Evolutionary conservation across 2,113 vertebrate genomes (phyloP).

Genomic region (Peromyscus leucopus): DNA sequence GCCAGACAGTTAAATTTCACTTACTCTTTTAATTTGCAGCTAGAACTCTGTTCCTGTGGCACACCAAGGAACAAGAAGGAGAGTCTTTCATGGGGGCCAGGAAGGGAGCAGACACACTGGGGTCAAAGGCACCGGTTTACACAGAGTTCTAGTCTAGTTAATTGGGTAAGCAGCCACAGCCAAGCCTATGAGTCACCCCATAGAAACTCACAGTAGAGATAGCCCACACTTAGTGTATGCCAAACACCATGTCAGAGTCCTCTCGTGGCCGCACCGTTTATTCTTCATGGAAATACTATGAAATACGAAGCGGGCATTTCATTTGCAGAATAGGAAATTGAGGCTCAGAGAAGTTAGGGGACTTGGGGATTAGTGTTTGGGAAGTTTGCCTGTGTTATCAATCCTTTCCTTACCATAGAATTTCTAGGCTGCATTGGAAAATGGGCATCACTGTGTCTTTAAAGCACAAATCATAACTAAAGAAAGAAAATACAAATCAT

Average conservation of each 20-base stretch:
- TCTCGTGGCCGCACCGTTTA: background rate
- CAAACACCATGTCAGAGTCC: too few species aligned
- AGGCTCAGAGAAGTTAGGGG: background rate
- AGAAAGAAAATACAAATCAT: background rate
- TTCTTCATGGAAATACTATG: background rate
- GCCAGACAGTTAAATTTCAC: too few species aligned
- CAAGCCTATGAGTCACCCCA: background rate
- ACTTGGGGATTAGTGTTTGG: background rate
- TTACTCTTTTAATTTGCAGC: background rate
- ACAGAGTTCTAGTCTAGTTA: background rate
- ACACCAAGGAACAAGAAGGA: background rate
- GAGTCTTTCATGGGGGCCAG: background rate
- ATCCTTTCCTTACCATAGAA: background rate
- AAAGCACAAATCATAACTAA: background rate
- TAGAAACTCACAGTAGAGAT: background rate
- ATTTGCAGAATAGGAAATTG: background rate
- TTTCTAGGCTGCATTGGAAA: background rate
- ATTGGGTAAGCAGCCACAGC: background rate
- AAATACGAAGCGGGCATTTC: background rate
- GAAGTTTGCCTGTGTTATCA: background rate
- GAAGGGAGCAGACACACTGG: background rate
- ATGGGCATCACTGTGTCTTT: background rate
- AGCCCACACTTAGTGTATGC: background rate
- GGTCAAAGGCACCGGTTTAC: background rate
- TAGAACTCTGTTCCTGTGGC: rapidly evolving